A percentile compares a stretch with the other conserved stretches of the same genome.
phyloP scores from a whole-genome alignment of 1,140 invertebrate genomes.

The Anoplophora glabripennis region DNA sequence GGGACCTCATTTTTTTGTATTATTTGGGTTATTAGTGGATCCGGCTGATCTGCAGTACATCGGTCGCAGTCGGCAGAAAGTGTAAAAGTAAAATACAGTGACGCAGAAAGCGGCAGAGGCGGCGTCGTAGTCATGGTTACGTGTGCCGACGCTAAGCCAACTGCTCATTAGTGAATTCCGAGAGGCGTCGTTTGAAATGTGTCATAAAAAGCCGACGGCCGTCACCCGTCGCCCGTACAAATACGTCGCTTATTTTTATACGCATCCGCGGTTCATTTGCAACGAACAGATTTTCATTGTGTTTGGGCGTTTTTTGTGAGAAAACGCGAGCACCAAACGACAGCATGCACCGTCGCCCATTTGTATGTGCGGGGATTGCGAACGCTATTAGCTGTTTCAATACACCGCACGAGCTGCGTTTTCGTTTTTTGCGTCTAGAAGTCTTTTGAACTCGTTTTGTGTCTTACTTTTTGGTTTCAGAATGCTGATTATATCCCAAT shows the following conservation, averaged over 20 bases:
- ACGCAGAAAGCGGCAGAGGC: slow-evolving; percentile 19
- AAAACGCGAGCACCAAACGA: slow-evolving; percentile 8
- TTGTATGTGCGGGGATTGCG: background rate
- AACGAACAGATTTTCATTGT: slow-evolving; percentile 19
- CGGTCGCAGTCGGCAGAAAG: background rate
- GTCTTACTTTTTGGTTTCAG: too few relatives aligned
- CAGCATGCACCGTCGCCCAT: slow-evolving; percentile 14
- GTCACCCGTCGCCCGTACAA: slow-evolving; percentile 2
- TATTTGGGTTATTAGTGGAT: too few relatives aligned
- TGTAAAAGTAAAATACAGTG: slow-evolving; percentile 1
- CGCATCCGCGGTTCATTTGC: slow-evolving; percentile 20
- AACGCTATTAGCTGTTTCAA: too few relatives aligned
- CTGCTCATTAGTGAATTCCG: slow-evolving; percentile 49
- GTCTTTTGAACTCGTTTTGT: too few relatives aligned
- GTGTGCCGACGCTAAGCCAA: slow-evolving; percentile 40
- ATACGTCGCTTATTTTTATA: slow-evolving; percentile 17
- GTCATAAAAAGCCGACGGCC: slow-evolving; percentile 44
- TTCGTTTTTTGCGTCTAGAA: too few relatives aligned
- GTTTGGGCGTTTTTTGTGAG: slow-evolving; percentile 8
- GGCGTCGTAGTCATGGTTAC: slow-evolving; percentile 36
- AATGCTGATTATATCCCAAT: too few relatives aligned
- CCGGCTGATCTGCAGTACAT: background rate
- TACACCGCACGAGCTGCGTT: too few relatives aligned
- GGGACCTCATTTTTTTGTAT: too few relatives aligned
- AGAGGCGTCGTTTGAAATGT: slow-evolving; percentile 46